phyloP scores from a whole-genome alignment of 2,888 invertebrate genomes.

The Dione vanillae region DNA sequence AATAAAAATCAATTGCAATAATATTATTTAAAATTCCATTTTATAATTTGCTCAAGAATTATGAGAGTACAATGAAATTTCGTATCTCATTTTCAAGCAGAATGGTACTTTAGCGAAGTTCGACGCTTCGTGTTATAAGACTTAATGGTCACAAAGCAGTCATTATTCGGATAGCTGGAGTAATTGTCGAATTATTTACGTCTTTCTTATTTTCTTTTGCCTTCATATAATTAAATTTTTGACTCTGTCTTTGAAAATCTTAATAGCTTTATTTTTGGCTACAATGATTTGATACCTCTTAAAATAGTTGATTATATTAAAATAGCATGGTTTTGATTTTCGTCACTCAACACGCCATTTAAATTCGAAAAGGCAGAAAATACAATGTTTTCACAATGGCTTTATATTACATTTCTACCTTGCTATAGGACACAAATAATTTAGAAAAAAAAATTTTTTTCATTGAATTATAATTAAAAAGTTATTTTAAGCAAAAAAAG shows the following conservation, averaged over 20 bases:
- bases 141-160: slow-evolving; percentile 19
- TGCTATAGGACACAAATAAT: too few relatives aligned
- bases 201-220: neutral
- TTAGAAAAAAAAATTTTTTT: too few relatives aligned
- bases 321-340: too few relatives aligned
- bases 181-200: slow-evolving; percentile 12
- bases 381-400: too few relatives aligned
- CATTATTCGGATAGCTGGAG: slow-evolving; percentile 19
- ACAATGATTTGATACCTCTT: too few relatives aligned
- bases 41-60: neutral
- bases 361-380: too few relatives aligned
- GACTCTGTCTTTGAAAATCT: neutral
- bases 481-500: too few relatives aligned
- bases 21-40: neutral
- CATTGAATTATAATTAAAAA: too few relatives aligned
- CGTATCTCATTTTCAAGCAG: slow-evolving; percentile 18
- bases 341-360: too few relatives aligned
- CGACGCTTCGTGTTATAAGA: slow-evolving; percentile 11
- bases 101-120: slow-evolving; percentile 21
- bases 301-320: too few relatives aligned
- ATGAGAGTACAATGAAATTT: slow-evolving; percentile 28
- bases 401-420: too few relatives aligned
- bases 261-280: neutral
- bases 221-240: slow-evolving; percentile 1
- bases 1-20: neutral